Base-by-base conservation (phyloP, 2,113 vertebrate species). In the Scomber colias region DNA sequence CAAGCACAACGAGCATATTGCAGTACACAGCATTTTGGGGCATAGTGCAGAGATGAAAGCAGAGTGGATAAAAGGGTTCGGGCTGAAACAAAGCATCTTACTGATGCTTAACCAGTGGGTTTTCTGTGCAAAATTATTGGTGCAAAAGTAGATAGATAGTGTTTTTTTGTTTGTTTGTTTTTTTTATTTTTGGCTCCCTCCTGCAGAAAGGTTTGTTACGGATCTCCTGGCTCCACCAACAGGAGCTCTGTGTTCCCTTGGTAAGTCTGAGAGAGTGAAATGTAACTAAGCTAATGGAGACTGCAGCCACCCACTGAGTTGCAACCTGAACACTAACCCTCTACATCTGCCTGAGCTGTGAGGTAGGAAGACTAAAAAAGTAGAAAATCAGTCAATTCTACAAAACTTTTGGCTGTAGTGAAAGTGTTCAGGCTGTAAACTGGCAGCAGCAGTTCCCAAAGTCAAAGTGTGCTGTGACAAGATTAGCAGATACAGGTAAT, bases 201-300 rank as follows among this genome's bases (percentile, higher is more conserved):
- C 89, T 80, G 77, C 88, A 89, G 82, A 90, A 89, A 86, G 62
- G 74, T 92, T 87, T 92, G 80, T 88, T 87, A 53, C 10, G 62
- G 79, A 66, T 88, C 87, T 85, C 71, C 84, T 53, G 70, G 49
- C 74, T 87, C 66, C 74, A 80, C 71, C 74, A 81, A 72, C 84
- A 89, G 68, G 74, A 83, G 75, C 78, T 83, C 81, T 73, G 80
- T 87, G 49, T 84, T 82, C 68, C 68, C 73, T 66, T 68, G 87
- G 87, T 93, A 86, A 91, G 87, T 91, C 70, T 71, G 70, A 81
- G 27, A 64, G 78, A 75, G 74, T 84, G 71, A 40, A 77, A 77
- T 90, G 84, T 78, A 75, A 71, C 64, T 77, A 56, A 87, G 69
- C 71, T 81, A 82, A 82, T 76, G 60, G 59, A 73, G 77, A 59